A percentile compares a stretch with the other conserved stretches of the same genome.
phyloP scores from a whole-genome alignment of 1,140 invertebrate species.

The Drosophila sp. region DNA sequence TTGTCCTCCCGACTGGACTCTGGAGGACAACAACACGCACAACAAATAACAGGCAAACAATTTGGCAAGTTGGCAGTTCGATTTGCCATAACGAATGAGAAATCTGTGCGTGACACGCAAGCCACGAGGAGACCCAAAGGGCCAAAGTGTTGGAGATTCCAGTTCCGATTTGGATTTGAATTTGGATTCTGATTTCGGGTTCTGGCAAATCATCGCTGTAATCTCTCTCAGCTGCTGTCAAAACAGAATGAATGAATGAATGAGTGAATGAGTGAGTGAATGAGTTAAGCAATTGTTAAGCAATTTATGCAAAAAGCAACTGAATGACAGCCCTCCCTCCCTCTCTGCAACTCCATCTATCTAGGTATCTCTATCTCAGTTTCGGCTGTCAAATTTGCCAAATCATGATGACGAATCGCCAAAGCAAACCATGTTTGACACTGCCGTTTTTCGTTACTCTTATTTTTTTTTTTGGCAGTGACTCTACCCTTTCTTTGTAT shows the following conservation, averaged over 20 bases:
- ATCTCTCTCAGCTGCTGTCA: conserved; percentile 74
- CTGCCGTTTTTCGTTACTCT: conserved; percentile 43
- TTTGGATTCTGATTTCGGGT: conserved; percentile 36
- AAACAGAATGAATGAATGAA: conserved; percentile 48
- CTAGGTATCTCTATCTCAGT: conserved; percentile 16
- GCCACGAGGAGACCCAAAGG: neutral
- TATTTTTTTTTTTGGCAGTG: neutral
- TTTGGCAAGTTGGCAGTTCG: conserved; percentile 79
- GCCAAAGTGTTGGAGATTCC: conserved; percentile 50
- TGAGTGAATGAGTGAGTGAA: conserved; percentile 36
- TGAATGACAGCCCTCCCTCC: conserved; percentile 16
- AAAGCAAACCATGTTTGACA: conserved; percentile 65
- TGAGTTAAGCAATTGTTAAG: conserved; percentile 54
- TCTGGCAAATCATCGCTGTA: conserved; percentile 65
- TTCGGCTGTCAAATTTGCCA: conserved; percentile 77
- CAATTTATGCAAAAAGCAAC: conserved; percentile 69
- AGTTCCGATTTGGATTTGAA: conserved; percentile 19
- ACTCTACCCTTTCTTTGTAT: conserved; percentile 2
- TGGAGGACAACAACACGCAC: conserved; percentile 50
- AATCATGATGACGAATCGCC: conserved; percentile 78
- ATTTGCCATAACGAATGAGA: conserved; percentile 71
- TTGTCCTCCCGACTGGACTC: conserved; percentile 43
- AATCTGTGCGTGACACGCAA: conserved; percentile 72
- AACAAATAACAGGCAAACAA: conserved; percentile 55
- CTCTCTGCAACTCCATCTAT: neutral